phyloP scores from a whole-genome alignment of 2,113 vertebrate genomes.

The Bagarius yarrelli region DNA sequence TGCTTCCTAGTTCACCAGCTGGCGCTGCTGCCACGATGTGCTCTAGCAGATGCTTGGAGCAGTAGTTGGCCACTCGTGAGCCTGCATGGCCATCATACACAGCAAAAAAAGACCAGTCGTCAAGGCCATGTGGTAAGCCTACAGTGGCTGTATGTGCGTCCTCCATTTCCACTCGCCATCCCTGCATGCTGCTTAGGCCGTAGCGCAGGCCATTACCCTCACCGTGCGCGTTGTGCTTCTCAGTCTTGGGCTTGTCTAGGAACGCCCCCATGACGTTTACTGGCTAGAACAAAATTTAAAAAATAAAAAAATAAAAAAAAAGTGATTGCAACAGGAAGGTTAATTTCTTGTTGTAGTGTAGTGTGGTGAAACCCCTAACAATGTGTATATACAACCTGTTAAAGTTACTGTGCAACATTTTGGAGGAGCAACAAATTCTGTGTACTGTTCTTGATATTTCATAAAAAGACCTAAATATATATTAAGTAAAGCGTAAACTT shows the following conservation, averaged over 20 bases:
- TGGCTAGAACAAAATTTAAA: conserved; percentile 64
- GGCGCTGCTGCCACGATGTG: conserved; percentile 80
- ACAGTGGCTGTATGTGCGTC: conserved; percentile 94
- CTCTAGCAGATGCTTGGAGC: conserved; percentile 92
- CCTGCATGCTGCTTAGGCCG: conserved; percentile 98
- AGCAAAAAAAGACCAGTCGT: conserved; percentile 96
- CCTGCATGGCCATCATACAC: conserved; percentile 97
- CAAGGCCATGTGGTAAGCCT: conserved; percentile 89
- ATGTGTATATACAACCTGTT: too few species aligned
- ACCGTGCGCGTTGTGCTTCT: conserved; percentile 92
- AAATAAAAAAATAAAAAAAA: neutral
- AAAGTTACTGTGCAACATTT: neutral
- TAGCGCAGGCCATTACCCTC: conserved; percentile 90
- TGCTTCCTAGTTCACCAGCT: conserved; percentile 44
- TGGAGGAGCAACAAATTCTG: neutral
- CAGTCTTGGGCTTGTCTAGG: conserved; percentile 99
- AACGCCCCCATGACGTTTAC: conserved; percentile 94
- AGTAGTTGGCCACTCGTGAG: conserved; percentile 96
- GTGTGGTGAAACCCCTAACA: neutral
- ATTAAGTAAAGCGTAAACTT: neutral
- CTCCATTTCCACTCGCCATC: conserved; percentile 99
- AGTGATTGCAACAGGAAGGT: neutral
- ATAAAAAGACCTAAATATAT: neutral
- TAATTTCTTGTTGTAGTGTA: neutral
- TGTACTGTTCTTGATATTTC: neutral